Evolutionary conservation across 2,888 invertebrate genomes (phyloP).

Genomic region (Phalera bucephala): DNA sequence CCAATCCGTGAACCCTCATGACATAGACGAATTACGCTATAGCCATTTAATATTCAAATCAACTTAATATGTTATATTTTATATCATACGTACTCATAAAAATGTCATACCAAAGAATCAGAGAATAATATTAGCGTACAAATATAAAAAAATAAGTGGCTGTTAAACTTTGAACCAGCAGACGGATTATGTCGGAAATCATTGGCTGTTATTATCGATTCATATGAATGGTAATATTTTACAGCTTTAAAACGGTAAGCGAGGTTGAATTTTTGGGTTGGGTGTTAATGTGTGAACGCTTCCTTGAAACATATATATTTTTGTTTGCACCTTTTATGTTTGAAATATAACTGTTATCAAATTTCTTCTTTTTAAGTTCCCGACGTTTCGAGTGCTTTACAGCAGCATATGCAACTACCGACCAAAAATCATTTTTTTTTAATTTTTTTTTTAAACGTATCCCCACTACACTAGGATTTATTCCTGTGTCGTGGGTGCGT

Average conservation of each 20-base stretch:
- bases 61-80: conserved; percentile 19
- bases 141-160: conserved; percentile 16
- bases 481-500: too few relatives aligned
- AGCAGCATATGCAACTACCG: too few relatives aligned
- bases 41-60: conserved; percentile 20
- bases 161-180: conserved; percentile 24
- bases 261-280: too few relatives aligned
- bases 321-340: too few relatives aligned
- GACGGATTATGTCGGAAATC: conserved; percentile 1
- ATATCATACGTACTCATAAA: conserved; percentile 25
- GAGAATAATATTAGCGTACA: conserved; percentile 13
- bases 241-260: conserved; percentile 2
- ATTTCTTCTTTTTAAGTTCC: too few relatives aligned
- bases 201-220: conserved; percentile 1
- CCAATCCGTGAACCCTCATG: conserved; percentile 3
- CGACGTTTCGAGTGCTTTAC: too few relatives aligned
- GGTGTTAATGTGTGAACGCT: too few relatives aligned
- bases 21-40: conserved; percentile 21
- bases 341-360: too few relatives aligned
- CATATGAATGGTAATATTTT: not conserved
- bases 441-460: too few relatives aligned
- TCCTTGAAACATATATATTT: too few relatives aligned
- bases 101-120: conserved; percentile 11
- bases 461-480: too few relatives aligned
- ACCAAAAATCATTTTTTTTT: too few relatives aligned